Base-by-base conservation (phyloP, 2,888 invertebrate species). In the Thecophora atra region DNA sequence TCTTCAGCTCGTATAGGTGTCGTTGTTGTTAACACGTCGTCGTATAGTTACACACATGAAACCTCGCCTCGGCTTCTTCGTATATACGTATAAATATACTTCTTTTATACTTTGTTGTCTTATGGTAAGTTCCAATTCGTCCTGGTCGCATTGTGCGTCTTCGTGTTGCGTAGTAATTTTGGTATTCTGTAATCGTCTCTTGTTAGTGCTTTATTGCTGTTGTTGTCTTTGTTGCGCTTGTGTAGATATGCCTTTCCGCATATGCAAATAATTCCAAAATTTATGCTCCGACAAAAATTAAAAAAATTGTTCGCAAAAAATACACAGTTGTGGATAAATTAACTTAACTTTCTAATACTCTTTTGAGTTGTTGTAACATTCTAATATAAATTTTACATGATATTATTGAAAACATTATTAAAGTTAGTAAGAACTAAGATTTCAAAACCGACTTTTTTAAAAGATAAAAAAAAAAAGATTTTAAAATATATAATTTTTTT, bases 241-340 rank as follows among this genome's bases (percentile, higher is more conserved):
- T 69, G 67, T 56, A 75, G 78, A 78, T 77, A 76, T 76, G 77
- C 77, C 73, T 78, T 78, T 76, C 78, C 79, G 74, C 80, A 79
- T 79, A 80, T 81, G 82, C 82, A 84, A 82, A 83, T 83, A 83
- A 83, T 83, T 83, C 84, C 83, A 83, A 83, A 83, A 83, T 84
- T 81, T 84, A 82, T 82, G 83, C 82, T 83, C 83, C 84, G 83
- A 83, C 83, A 83, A 83, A 83, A 84, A 82, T 82, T 82, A 82
- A 83, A 82, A 79, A 82, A 81, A 81, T 70, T 28, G 13, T 30
- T 30, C 42, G 37, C 11, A n/a, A n/a, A n/a, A n/a, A 7, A 58
- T 56, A 56, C 2, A 60, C n/a, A 60, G 26, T 3, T 11, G 28
- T 17, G 7, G n/a, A 24, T 26, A 37, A 13, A 60, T 4, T 37